Evolutionary conservation across 1,140 invertebrate species (phyloP).

Genomic region (Steinernema feltiae): DNA sequence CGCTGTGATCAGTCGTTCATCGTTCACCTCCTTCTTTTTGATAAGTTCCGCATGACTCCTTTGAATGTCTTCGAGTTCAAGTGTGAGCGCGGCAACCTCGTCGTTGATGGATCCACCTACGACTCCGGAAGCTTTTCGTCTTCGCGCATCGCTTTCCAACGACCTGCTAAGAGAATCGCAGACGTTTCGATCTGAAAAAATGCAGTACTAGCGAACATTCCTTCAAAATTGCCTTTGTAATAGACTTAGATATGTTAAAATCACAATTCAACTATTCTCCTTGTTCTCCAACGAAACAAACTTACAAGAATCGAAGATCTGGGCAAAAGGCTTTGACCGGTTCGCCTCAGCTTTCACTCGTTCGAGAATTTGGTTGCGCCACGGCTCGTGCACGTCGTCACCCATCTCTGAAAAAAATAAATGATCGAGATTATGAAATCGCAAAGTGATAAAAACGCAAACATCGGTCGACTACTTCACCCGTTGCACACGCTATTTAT

Average conservation of each 20-base stretch:
- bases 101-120: neutral
- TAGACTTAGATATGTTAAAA: neutral
- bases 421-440: neutral
- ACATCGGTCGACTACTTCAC: neutral
- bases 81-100: neutral
- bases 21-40: conserved; percentile 11
- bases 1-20: neutral
- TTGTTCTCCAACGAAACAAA: neutral
- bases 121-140: neutral
- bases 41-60: neutral
- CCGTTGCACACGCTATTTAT: neutral
- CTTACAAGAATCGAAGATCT: neutral
- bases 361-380: neutral
- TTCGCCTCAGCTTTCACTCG: neutral
- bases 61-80: neutral
- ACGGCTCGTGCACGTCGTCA: neutral
- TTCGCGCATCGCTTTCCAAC: neutral
- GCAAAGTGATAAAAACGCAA: neutral
- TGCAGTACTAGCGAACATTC: neutral
- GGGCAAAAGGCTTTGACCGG: neutral
- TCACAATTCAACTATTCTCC: neutral
- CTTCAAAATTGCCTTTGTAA: neutral
- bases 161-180: neutral
- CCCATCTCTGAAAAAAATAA: neutral
- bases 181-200: neutral